Base-by-base conservation (phyloP, 2,888 invertebrate species). In the Drosophila leonis region DNA sequence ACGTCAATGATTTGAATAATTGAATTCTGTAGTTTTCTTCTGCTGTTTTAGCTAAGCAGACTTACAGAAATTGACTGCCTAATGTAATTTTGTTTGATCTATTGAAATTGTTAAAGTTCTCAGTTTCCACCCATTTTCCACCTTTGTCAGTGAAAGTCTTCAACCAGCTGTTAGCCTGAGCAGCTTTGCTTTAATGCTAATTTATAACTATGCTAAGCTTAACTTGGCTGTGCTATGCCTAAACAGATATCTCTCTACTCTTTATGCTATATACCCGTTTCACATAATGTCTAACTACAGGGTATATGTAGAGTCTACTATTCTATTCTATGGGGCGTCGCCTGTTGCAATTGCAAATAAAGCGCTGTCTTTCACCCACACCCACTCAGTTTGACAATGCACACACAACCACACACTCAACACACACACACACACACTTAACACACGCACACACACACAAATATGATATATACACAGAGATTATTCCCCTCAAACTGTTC, bases 321-420 rank as follows among this genome's bases (percentile, higher is more conserved):
- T 60, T 64, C 37, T 46, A 37, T 60, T 57, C 54, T 29, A 12
- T 54, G 52, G 51, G 75, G 55, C 60, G 73, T 74, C 18, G 56
- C n/a, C 66, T 57, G 42, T 37, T 46, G 44, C 63, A 49, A 3
- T 31, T 29, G 48, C 48, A 49, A 18, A 31, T 31, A 29, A 18
- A 31, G 15, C 57, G 48, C 24, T 48, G 24, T n/a, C 24, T 18
- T 41, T 8, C 64, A 46, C 33, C 68, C 73, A 64, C 73, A 61
- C 64, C 29, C 48, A 42, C 24, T 3, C 54, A 44, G 54, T 39
- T 41, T 61, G 60, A 57, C 27, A 29, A 60, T 69, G 39, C 24
- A 44, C 24, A 24, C 24, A 24, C n/a, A n/a, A n/a, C n/a, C 13
- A 24, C 13, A 13, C 20, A 24, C 63, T 57, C 63, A 57, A 57